A percentile compares a stretch with the other conserved stretches of the same genome.
Conservation (phyloP, 2,797 vertebrate genomes). For the Mus spretus region DNA sequence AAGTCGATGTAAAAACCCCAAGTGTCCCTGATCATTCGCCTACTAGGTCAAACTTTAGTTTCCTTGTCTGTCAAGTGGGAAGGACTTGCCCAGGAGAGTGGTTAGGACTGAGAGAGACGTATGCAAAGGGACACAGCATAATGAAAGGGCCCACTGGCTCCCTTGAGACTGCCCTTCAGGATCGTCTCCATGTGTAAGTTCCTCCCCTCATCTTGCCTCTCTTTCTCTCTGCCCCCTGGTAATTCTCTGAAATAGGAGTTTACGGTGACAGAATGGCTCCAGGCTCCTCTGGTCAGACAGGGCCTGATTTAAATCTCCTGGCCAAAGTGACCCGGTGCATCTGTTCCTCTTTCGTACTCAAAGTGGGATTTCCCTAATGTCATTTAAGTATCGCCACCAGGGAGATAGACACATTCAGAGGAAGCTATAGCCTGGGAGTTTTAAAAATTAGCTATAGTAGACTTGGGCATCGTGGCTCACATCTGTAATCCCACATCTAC, state of each 20-base stretch:
- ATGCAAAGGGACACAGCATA: background rate
- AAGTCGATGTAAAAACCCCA: background rate
- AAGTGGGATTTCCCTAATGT: background rate
- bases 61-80: background rate
- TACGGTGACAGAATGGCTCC: background rate
- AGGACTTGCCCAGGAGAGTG: background rate
- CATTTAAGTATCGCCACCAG: background rate
- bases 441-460: conserved; percentile 56
- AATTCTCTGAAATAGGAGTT: background rate
- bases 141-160: background rate
- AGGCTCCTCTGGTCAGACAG: background rate
- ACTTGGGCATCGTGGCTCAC: background rate
- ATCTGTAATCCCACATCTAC: background rate
- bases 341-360: background rate
- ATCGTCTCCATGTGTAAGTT: background rate
- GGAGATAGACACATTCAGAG: background rate
- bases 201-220: background rate
- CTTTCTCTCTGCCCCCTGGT: background rate
- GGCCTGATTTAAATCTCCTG: background rate
- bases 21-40: background rate
- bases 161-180: background rate
- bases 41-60: background rate
- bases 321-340: background rate
- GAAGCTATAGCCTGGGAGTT: background rate
- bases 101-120: background rate